Conservation (phyloP, 2,888 invertebrate genomes). For the Cephus pulcher region DNA sequence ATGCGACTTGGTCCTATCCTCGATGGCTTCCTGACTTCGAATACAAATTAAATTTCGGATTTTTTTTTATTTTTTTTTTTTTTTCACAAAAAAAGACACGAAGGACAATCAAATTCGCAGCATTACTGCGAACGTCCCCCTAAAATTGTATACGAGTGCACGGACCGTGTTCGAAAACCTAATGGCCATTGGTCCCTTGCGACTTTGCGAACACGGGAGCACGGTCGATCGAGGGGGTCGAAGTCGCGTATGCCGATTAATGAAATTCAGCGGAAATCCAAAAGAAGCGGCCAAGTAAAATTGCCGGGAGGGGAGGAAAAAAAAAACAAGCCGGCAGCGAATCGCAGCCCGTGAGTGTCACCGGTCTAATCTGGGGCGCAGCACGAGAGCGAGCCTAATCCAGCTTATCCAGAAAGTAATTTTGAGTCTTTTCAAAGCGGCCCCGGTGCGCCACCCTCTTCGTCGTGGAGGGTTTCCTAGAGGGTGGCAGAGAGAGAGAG, state of each 20-base stretch:
- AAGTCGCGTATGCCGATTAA: background rate
- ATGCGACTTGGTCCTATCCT: conserved; percentile 32
- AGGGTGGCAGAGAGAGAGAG: conserved; percentile 15
- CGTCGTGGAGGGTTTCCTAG: conserved; percentile 13
- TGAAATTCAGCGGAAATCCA: conserved; percentile 18
- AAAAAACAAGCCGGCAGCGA: conserved; percentile 33
- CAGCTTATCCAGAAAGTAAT: conserved; percentile 75
- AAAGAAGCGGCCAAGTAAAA: background rate
- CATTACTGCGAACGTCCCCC: background rate
- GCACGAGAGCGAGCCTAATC: conserved; percentile 69
- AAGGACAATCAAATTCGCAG: background rate
- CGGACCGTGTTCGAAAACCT: background rate
- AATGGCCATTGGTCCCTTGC: background rate
- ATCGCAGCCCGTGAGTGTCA: conserved; percentile 47
- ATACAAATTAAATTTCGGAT: background rate
- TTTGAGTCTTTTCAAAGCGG: conserved; percentile 73
- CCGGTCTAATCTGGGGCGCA: conserved; percentile 63
- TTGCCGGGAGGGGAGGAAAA: conserved; percentile 3
- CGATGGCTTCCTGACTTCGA: conserved; percentile 1
- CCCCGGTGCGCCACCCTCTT: conserved; percentile 21
- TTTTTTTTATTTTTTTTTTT: background rate
- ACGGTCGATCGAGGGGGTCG: background rate
- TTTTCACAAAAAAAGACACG: background rate
- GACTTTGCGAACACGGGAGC: background rate
- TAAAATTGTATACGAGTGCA: background rate